Percentiles rank a stretch among this genome's conserved stretches.
Evolutionary conservation across 1,140 invertebrate genomes (phyloP).

Genomic region (Monomorium pharaonis): DNA sequence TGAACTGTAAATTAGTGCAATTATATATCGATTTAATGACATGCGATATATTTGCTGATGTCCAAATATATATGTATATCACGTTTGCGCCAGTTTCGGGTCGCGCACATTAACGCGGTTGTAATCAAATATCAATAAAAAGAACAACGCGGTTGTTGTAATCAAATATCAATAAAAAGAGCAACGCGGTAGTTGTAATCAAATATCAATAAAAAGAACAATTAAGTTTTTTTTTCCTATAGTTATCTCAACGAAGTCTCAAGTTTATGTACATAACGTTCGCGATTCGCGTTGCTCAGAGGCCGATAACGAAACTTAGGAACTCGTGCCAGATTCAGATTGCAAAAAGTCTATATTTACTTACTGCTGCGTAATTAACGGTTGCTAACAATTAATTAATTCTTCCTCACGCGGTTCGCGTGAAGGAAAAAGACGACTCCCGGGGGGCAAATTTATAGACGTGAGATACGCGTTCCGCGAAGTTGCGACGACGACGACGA

Average conservation of each 20-base stretch:
- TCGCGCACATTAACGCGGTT: background rate
- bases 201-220: background rate
- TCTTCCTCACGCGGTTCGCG: background rate
- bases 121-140: too few relatives aligned
- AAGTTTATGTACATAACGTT: background rate
- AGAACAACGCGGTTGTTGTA: too few relatives aligned
- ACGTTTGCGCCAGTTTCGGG: background rate
- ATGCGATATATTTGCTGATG: background rate
- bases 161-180: too few relatives aligned
- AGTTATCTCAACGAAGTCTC: constrained; percentile 11
- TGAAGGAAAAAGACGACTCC: background rate
- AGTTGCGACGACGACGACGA: background rate
- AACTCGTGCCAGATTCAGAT: constrained; percentile 15
- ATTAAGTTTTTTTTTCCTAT: background rate
- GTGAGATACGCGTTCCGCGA: background rate
- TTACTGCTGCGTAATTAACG: constrained; percentile 11
- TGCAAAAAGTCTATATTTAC: constrained; percentile 1
- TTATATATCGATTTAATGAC: constrained; percentile 23
- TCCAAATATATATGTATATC: background rate
- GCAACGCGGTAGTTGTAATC: too few relatives aligned
- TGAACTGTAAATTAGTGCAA: background rate
- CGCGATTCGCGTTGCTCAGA: background rate
- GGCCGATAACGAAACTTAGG: constrained; percentile 24
- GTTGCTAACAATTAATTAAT: constrained; percentile 35
- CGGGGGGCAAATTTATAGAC: constrained; percentile 1